These are phyloP conservation scores for Petrocephalus sullivani DNA, from an alignment of 2,797 vertebrate species.

Conservation along the genomic window DNA sequence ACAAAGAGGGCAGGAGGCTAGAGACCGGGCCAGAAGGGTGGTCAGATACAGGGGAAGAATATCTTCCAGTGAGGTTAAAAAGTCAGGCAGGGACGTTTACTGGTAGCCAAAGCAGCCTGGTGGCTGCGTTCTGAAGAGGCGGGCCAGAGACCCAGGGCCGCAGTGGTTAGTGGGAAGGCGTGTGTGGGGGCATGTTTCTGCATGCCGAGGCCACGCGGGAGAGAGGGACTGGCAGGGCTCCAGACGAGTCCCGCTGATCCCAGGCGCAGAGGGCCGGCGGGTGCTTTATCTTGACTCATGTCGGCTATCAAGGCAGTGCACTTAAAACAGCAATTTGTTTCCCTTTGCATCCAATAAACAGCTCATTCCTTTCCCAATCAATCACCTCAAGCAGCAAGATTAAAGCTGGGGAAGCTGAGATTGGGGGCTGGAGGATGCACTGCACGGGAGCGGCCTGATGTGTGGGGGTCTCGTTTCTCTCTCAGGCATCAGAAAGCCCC, in stretches of 20 bases:
- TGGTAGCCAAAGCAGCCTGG: background rate
- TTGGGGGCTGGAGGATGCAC: conserved; percentile 42
- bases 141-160: conserved; percentile 58
- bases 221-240: conserved; percentile 56
- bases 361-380: conserved; percentile 73
- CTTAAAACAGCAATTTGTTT: conserved; percentile 74
- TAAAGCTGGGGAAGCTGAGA: conserved; percentile 34
- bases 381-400: conserved; percentile 57
- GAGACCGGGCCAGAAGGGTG: background rate
- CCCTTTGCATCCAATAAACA: conserved; percentile 73
- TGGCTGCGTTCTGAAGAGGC: conserved; percentile 25
- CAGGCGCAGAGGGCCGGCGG: conserved; percentile 28
- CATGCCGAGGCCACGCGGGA: background rate
- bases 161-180: background rate
- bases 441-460: background rate
- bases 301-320: conserved; percentile 64
- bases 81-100: background rate
- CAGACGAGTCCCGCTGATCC: conserved; percentile 60
- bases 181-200: background rate
- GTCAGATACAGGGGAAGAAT: background rate
- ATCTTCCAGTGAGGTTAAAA: background rate
- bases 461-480: conserved; percentile 31
- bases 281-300: conserved; percentile 66
- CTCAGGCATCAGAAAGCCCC: background rate
- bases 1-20: background rate